phyloP scores from a whole-genome alignment of 2,797 vertebrate species.

The Neomorphus geoffroyi region DNA sequence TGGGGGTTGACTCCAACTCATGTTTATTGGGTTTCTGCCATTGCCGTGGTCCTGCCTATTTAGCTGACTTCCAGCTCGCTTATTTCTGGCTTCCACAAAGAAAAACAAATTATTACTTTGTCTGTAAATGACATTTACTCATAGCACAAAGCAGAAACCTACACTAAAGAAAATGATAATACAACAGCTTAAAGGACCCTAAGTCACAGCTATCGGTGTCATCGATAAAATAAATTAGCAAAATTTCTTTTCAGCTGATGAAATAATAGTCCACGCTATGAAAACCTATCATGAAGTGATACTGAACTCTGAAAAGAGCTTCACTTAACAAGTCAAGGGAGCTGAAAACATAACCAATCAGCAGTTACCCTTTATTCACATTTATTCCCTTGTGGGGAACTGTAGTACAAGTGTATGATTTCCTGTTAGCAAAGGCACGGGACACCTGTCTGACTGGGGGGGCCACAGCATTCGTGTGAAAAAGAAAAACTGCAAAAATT shows the following conservation, averaged over 20 bases:
- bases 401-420: background rate
- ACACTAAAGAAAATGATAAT: conserved; percentile 4
- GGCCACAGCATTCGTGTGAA: background rate
- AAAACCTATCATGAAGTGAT: conserved; percentile 57
- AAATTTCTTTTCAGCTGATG: conserved; percentile 11
- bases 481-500: background rate
- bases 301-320: conserved; percentile 46
- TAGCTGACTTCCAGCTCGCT: background rate
- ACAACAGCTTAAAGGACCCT: conserved; percentile 25
- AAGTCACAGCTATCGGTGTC: conserved; percentile 14
- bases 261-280: conserved; percentile 35
- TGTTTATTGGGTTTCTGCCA: background rate
- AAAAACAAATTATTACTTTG: conserved; percentile 57
- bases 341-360: conserved; percentile 18
- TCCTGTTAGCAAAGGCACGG: background rate
- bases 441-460: background rate
- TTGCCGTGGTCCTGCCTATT: background rate
- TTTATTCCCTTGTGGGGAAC: background rate
- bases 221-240: conserved; percentile 39
- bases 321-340: background rate
- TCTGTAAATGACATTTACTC: conserved; percentile 42
- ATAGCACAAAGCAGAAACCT: conserved; percentile 23
- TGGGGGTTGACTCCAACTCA: background rate
- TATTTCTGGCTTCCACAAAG: conserved; percentile 13
- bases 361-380: conserved; percentile 1